Conservation (phyloP, 2,797 vertebrate genomes). For the Anguilla pacifica region DNA sequence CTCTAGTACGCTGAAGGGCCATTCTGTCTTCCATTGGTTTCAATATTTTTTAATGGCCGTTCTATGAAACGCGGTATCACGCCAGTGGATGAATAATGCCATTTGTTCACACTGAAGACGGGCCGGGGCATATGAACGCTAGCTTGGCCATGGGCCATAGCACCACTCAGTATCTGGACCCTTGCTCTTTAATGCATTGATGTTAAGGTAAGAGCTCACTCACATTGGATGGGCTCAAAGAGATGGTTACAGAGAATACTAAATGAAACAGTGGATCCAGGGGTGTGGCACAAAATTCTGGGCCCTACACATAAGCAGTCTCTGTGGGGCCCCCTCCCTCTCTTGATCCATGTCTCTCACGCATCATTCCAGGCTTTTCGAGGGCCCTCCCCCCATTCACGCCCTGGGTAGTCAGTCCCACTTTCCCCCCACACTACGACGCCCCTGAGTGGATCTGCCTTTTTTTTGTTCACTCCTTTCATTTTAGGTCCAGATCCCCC, state of each 20-base stretch:
- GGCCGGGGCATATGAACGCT: background rate
- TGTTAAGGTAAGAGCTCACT: background rate
- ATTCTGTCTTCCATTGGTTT: conserved; percentile 21
- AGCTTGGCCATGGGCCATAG: background rate
- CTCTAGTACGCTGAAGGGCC: conserved; percentile 6
- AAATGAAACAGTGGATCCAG: background rate
- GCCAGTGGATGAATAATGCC: conserved; percentile 33
- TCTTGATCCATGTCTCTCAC: no score
- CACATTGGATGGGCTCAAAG: background rate
- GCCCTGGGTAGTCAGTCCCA: no score
- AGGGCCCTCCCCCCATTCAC: no score
- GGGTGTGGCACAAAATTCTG: no score
- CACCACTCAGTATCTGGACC: background rate
- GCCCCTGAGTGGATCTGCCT: no score
- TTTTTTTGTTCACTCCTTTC: background rate
- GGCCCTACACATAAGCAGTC: no score
- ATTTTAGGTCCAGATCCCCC: background rate
- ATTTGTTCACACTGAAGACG: background rate
- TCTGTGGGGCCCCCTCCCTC: no score
- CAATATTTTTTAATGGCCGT: conserved; percentile 28
- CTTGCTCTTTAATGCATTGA: background rate
- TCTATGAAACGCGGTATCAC: conserved; percentile 10
- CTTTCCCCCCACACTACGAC: no score
- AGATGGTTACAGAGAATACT: background rate
- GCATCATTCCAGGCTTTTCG: no score